Evolutionary conservation across 2,113 vertebrate species (phyloP).

Genomic region (Corvus cornix): DNA sequence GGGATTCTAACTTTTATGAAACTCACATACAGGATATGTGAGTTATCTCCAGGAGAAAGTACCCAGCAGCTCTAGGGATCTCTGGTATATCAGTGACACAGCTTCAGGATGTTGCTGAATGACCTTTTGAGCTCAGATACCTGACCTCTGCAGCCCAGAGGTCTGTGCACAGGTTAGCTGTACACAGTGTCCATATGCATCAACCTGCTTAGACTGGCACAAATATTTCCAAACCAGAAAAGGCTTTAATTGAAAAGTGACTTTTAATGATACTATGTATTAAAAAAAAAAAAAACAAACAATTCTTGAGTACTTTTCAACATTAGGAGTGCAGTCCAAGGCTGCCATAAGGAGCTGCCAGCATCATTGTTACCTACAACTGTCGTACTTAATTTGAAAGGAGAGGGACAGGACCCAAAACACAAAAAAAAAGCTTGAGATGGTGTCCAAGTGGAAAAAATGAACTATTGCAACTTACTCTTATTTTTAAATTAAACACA

Average conservation of each 20-base stretch:
- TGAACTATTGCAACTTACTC: not conserved
- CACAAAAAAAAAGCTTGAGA: not conserved
- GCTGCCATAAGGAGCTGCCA: not conserved
- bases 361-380: not conserved
- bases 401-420: not conserved
- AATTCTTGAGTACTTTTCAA: not conserved
- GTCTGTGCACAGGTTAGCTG: not conserved
- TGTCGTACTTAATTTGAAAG: not conserved
- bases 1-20: not conserved
- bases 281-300: not conserved
- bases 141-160: not conserved
- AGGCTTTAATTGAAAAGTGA: not conserved
- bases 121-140: not conserved
- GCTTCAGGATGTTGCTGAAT: not conserved
- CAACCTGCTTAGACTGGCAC: not conserved
- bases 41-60: not conserved
- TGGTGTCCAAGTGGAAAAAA: not conserved
- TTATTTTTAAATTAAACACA: not conserved
- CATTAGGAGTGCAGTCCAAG: not conserved
- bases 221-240: not conserved
- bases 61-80: not conserved
- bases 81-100: not conserved
- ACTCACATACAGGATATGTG: accelerated
- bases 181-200: accelerated
- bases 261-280: not conserved